A percentile compares a stretch with the other conserved stretches of the same genome.
phyloP scores from a whole-genome alignment of 2,797 vertebrate species.

The Coregonus sp. region DNA sequence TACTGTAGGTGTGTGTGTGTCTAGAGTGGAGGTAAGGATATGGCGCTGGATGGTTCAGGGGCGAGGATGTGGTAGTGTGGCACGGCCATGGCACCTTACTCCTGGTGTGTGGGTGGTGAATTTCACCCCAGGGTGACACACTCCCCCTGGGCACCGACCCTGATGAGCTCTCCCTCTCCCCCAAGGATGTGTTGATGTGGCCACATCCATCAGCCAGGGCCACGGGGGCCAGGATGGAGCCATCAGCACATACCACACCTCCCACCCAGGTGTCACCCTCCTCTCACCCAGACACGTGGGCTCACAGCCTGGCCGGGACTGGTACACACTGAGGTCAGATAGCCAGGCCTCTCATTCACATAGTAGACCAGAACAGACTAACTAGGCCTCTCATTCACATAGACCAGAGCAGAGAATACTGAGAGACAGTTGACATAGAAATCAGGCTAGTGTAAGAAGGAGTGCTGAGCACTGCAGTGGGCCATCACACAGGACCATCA shows the following conservation, averaged over 20 bases:
- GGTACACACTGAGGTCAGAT: not conserved
- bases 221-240: constrained; percentile 1
- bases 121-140: not conserved
- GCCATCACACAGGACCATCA: not conserved
- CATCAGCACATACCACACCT: not conserved
- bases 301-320: not conserved
- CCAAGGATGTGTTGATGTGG: not conserved
- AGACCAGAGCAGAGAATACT: not conserved
- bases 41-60: not conserved
- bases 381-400: not conserved
- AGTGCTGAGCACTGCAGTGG: not conserved
- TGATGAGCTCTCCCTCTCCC: not conserved
- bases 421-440: not conserved
- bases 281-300: constrained; percentile 5
- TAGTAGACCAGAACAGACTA: too few species aligned
- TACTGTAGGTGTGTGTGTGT: constrained; percentile 10
- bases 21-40: constrained; percentile 8
- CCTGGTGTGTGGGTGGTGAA: constrained; percentile 28
- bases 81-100: not conserved
- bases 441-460: too few species aligned
- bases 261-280: constrained; percentile 20
- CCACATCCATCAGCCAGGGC: not conserved
- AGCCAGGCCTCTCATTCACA: not conserved
- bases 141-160: not conserved
- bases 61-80: not conserved